Conservation (phyloP, 2,888 invertebrate genomes). For the Scaptodrosophila latifasciaeformis region DNA sequence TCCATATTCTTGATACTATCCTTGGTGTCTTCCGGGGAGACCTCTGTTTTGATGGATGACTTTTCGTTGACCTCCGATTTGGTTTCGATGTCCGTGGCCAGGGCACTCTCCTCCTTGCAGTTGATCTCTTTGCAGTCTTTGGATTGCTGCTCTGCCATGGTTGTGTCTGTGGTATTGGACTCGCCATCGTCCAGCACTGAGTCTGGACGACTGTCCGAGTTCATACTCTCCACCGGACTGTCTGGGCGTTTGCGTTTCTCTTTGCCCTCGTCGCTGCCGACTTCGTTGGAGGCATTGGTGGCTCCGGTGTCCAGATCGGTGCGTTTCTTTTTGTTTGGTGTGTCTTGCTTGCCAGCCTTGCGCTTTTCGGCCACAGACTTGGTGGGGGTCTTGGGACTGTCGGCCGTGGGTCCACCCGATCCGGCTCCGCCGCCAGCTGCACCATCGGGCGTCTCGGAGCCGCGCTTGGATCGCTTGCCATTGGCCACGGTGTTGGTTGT, state of each 20-base stretch:
- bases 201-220: constrained; percentile 85
- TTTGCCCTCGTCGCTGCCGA: constrained; percentile 66
- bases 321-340: constrained; percentile 78
- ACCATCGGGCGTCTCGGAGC: constrained; percentile 78
- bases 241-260: constrained; percentile 77
- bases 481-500: constrained; percentile 68
- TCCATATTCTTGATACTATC: constrained; percentile 72
- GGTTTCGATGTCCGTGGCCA: constrained; percentile 67
- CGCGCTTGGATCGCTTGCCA: constrained; percentile 79
- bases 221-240: constrained; percentile 89
- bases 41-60: constrained; percentile 47
- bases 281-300: constrained; percentile 41
- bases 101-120: constrained; percentile 62
- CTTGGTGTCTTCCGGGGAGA: constrained; percentile 57
- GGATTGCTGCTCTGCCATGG: constrained; percentile 69
- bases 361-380: constrained; percentile 67
- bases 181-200: constrained; percentile 83
- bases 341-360: constrained; percentile 76
- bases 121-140: constrained; percentile 74
- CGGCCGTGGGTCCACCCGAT: constrained; percentile 62
- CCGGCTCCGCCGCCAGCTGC: constrained; percentile 56
- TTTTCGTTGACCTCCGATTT: constrained; percentile 73
- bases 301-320: constrained; percentile 71
- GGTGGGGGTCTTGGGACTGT: constrained; percentile 76
- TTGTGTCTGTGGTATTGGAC: constrained; percentile 75